Conservation (phyloP, 2,797 vertebrate species). For the Pelochelys cantorii region DNA sequence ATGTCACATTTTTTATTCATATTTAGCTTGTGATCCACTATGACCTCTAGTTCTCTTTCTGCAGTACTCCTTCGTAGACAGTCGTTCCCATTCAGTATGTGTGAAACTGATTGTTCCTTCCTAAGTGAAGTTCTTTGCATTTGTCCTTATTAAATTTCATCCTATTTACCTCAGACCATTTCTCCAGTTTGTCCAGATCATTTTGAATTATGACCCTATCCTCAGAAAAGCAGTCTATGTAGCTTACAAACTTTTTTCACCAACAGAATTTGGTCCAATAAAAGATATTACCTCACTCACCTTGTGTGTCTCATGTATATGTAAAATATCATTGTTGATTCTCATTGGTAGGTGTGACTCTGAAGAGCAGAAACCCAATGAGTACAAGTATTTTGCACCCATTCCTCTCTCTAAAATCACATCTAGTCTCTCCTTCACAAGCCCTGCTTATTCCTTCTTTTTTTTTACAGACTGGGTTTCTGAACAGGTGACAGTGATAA, state of each 20-base stretch:
- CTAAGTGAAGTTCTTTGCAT: no score
- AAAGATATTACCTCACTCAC: not conserved
- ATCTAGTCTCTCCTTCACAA: not conserved
- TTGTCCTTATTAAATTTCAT: no score
- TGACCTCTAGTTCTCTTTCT: no score
- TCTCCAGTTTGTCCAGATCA: no score
- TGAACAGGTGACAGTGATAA: conserved; percentile 45
- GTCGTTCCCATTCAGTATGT: no score
- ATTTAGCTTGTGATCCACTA: no score
- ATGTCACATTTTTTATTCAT: no score
- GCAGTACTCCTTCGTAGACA: no score
- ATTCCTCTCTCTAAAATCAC: not conserved
- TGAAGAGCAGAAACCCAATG: not conserved
- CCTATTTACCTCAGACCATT: no score
- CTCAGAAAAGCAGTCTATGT: not conserved
- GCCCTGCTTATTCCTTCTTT: conserved; percentile 22
- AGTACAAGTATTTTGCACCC: not conserved
- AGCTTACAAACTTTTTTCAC: not conserved
- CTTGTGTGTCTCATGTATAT: not conserved
- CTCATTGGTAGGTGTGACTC: not conserved
- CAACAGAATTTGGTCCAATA: no score
- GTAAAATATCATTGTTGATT: conserved; percentile 18
- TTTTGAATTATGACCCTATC: no score
- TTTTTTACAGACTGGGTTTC: conserved; percentile 28
- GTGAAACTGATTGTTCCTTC: no score